These are phyloP conservation scores for Agrochola circellaris DNA, from an alignment of 2,888 invertebrate species.

Conservation along the genomic window DNA sequence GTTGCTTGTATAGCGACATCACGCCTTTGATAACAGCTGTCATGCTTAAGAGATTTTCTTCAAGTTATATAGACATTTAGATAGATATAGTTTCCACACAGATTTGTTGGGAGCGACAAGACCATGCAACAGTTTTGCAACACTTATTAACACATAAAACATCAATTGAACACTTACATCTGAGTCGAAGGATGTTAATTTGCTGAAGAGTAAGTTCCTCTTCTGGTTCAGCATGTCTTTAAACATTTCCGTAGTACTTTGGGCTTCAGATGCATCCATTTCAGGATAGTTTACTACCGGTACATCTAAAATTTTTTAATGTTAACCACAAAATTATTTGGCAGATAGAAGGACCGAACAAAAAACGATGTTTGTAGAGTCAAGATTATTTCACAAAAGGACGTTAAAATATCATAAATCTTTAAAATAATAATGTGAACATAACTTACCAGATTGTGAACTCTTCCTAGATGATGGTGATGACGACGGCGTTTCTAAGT, in stretches of 20 bases:
- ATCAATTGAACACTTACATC: slow-evolving; percentile 93
- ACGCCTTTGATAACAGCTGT: slow-evolving; percentile 29
- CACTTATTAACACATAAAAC: slow-evolving; percentile 49
- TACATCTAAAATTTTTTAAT: slow-evolving; percentile 75
- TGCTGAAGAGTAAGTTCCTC: slow-evolving; percentile 95
- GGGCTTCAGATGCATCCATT: slow-evolving; percentile 92
- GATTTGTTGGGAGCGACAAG: slow-evolving; percentile 56
- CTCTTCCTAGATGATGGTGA: slow-evolving; percentile 92
- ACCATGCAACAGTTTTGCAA: slow-evolving; percentile 79
- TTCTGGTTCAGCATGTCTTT: slow-evolving; percentile 98
- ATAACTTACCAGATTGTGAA: slow-evolving; percentile 90
- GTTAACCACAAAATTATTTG: slow-evolving; percentile 14
- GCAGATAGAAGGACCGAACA: neutral
- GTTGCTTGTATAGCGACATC: slow-evolving; percentile 9
- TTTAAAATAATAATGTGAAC: neutral
- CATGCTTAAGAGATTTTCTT: slow-evolving; percentile 69
- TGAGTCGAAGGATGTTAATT: slow-evolving; percentile 96
- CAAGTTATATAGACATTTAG: slow-evolving; percentile 43
- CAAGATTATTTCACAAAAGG: neutral
- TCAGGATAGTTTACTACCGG: slow-evolving; percentile 92
- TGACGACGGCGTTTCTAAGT: slow-evolving; percentile 81
- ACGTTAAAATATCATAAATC: neutral
- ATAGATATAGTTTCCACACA: slow-evolving; percentile 43
- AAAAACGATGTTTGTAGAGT: neutral
- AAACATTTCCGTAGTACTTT: slow-evolving; percentile 97